A percentile compares a stretch with the other conserved stretches of the same genome.
These are phyloP conservation scores for Blennius ocellaris DNA, from an alignment of 2,113 vertebrate genomes.

Conservation along the genomic window DNA sequence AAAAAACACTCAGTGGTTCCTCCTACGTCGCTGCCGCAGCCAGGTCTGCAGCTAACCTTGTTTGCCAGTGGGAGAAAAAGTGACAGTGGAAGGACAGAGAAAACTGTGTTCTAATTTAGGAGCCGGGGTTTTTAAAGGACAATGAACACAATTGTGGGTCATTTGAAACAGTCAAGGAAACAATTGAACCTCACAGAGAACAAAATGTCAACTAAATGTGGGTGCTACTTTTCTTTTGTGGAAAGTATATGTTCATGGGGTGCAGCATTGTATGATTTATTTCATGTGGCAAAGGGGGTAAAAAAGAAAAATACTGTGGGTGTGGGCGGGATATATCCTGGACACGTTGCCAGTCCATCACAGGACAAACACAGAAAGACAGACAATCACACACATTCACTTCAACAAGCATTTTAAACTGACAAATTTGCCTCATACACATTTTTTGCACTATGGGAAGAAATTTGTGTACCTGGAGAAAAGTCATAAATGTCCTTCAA, in stretches of 20 bases:
- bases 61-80: conserved; percentile 31
- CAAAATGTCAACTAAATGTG: background rate
- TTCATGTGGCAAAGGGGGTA: no score
- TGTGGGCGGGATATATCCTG: no score
- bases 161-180: background rate
- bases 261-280: no score
- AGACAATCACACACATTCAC: no score
- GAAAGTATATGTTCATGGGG: background rate
- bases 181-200: background rate
- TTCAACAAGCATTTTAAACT: no score
- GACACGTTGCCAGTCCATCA: no score
- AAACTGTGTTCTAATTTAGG: background rate
- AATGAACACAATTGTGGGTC: background rate
- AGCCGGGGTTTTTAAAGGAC: background rate
- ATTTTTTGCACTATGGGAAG: no score
- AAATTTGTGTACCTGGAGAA: no score
- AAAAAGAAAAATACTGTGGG: no score
- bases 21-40: conserved; percentile 40
- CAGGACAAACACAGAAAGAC: no score
- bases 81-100: conserved; percentile 21
- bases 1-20: conserved; percentile 43
- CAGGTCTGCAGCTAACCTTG: conserved; percentile 25
- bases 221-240: background rate
- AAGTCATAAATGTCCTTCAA: no score
- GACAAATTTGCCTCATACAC: no score